A percentile compares a stretch with the other conserved stretches of the same genome.
These are phyloP conservation scores for Gisinianus flammeolus DNA, from an alignment of 2,888 invertebrate species.

Conservation along the genomic window DNA sequence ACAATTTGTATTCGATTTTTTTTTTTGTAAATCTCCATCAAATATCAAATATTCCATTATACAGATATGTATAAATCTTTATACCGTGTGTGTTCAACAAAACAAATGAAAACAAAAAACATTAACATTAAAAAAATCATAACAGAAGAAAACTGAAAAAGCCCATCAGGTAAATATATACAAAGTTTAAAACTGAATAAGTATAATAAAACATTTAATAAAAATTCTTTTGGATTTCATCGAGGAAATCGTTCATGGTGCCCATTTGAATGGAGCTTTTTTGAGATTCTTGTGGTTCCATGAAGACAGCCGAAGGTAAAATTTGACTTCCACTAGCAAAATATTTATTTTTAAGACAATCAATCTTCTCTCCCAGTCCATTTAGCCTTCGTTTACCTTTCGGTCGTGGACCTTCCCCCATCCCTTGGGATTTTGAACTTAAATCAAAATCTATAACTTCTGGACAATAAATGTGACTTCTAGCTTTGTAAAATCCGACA, in stretches of 20 bases:
- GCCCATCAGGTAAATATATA: neutral
- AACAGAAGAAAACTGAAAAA: neutral
- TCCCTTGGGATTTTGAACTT: conserved; percentile 64
- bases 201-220: neutral
- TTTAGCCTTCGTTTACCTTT: conserved; percentile 65
- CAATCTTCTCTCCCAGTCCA: conserved; percentile 75
- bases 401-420: conserved; percentile 61
- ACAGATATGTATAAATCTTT: no score
- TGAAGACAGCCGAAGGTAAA: conserved; percentile 50
- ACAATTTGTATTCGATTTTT: no score
- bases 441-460: conserved; percentile 62
- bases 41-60: no score
- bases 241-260: conserved; percentile 46
- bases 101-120: neutral
- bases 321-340: conserved; percentile 74
- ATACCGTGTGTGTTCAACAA: no score
- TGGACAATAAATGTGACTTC: conserved; percentile 56
- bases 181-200: neutral
- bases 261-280: conserved; percentile 47
- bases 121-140: neutral
- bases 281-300: conserved; percentile 47
- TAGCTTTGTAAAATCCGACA: conserved; percentile 74
- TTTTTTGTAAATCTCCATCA: no score
- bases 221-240: conserved; percentile 28
- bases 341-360: conserved; percentile 75